A percentile compares a stretch with the other conserved stretches of the same genome.
phyloP scores from a whole-genome alignment of 2,797 vertebrate species.

The Momotus momota region DNA sequence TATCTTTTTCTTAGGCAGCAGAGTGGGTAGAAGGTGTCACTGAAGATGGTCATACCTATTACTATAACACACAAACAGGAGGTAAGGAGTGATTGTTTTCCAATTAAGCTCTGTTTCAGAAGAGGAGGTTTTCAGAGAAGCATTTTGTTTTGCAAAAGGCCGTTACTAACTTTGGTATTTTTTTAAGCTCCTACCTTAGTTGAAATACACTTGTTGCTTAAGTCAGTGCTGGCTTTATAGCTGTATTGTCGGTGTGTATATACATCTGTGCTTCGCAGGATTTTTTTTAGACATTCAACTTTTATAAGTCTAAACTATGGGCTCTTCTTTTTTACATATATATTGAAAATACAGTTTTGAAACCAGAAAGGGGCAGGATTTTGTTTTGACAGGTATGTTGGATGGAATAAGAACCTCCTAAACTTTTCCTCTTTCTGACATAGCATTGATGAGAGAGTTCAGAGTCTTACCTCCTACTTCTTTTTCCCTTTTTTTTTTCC shows the following conservation, averaged over 20 bases:
- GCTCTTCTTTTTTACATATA: neutral
- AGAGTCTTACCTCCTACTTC: neutral
- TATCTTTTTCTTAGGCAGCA: constrained; percentile 72
- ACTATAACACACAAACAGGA: constrained; percentile 92
- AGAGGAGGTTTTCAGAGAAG: neutral
- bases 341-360: neutral
- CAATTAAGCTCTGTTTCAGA: neutral
- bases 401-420: neutral
- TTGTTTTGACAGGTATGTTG: neutral
- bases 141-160: neutral
- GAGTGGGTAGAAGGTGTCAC: constrained; percentile 90
- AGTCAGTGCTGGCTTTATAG: neutral
- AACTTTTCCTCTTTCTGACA: neutral
- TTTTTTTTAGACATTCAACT: neutral
- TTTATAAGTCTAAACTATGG: neutral
- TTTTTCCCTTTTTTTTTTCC: neutral
- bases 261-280: neutral
- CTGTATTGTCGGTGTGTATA: neutral
- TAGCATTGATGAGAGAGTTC: neutral
- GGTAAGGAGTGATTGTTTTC: constrained; percentile 77
- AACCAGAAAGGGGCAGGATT: neutral
- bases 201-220: neutral
- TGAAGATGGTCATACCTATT: constrained; percentile 91
- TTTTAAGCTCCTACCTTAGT: neutral
- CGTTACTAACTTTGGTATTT: neutral